Base-by-base conservation (phyloP, 2,797 vertebrate genomes). In the Petrocephalus schoutedeni region DNA sequence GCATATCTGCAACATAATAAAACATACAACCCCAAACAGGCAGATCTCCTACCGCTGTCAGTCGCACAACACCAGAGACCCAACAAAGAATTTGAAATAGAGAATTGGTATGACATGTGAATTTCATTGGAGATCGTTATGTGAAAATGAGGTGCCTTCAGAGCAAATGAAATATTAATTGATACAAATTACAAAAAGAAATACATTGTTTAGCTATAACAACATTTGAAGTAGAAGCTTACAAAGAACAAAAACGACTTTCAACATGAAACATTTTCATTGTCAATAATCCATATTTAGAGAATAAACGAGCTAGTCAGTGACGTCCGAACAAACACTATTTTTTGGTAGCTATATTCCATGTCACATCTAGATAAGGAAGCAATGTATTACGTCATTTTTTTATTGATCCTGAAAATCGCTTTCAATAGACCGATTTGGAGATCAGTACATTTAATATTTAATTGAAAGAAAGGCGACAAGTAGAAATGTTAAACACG, bases 91-190 rank as follows among this genome's bases (percentile, higher is more conserved):
- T 21, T 45, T 49, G 41, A 80, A 49, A 41, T 8, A 41, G 36
- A 45, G 71, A 77, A 77, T 49, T n/a, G 6, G 41, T 19, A n/a
- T 49, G 19, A 80, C 6, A 19, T 16, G 36, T 80, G 74, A 80
- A 45, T 80, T 80, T 45, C 41, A 49, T 1, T 80, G 74, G 74
- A 45, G 45, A 80, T 80, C 41, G 6, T 36, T 28, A 71, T 71
- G 28, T 71, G 28, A 14, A 36, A 71, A 61, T 59, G 53, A 54
- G 16, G 28, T 77, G 41, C 41, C 16, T 45, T 80, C 16, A 49
- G 74, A 80, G 74, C 16, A 80, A 80, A 19, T 80, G 36, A 49
- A 80, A 80, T 80, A 80, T n/a, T 45, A 80, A 80, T 80, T 80
- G 19, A 21, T 80, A 80, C 19, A 49, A 49, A n/a, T 1, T 41